Evolutionary conservation across 2,797 vertebrate genomes (phyloP).

Genomic region (Enteromius unitaeniatus): DNA sequence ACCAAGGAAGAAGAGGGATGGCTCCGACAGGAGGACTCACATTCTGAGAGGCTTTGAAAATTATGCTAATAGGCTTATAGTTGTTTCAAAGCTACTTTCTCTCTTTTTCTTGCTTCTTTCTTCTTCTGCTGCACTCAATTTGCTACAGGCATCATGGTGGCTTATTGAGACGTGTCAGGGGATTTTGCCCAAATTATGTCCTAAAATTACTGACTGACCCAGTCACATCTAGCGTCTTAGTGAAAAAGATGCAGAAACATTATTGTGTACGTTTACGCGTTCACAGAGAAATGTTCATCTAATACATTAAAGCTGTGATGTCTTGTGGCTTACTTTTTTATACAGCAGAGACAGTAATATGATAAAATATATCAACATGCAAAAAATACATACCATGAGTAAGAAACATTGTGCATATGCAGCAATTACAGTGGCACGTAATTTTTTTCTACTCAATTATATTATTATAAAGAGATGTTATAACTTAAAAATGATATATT

Average conservation of each 20-base stretch:
- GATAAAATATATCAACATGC: background rate
- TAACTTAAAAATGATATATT: background rate
- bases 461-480: background rate
- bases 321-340: background rate
- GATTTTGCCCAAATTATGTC: slow-evolving; percentile 59
- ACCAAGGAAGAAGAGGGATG: slow-evolving; percentile 54
- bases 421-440: background rate
- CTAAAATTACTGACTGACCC: slow-evolving; percentile 59
- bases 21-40: slow-evolving; percentile 49
- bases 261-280: slow-evolving; percentile 35
- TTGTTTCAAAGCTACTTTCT: slow-evolving; percentile 60
- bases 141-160: slow-evolving; percentile 58
- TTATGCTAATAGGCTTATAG: slow-evolving; percentile 65
- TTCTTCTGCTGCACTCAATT: slow-evolving; percentile 54
- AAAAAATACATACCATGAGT: background rate
- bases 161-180: slow-evolving; percentile 63
- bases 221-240: slow-evolving; percentile 46
- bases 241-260: slow-evolving; percentile 42
- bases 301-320: background rate
- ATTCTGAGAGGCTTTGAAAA: slow-evolving; percentile 65
- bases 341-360: background rate
- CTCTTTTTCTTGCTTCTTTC: slow-evolving; percentile 50
- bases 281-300: background rate
- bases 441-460: background rate
- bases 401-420: background rate